Percentiles rank a stretch among this genome's conserved stretches.
These are phyloP conservation scores for Catharus fuscescens DNA, from an alignment of 2,113 vertebrate species.

Conservation along the genomic window DNA sequence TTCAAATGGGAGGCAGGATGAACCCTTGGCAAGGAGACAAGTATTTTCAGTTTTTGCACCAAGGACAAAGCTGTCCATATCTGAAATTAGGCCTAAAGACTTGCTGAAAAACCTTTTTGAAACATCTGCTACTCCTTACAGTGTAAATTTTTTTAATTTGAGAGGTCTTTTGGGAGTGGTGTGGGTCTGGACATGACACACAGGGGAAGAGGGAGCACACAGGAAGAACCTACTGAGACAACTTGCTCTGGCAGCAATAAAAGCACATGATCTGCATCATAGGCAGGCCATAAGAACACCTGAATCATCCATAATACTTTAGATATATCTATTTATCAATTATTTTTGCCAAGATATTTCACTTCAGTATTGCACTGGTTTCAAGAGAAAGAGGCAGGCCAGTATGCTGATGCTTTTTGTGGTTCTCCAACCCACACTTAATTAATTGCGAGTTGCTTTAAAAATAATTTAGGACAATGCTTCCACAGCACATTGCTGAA, in stretches of 20 bases:
- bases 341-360: neutral
- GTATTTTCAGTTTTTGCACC: neutral
- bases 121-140: neutral
- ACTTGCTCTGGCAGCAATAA: neutral
- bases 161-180: neutral
- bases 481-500: constrained; percentile 15
- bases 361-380: neutral
- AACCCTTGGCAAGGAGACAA: neutral
- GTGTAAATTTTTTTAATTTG: neutral
- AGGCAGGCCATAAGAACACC: neutral
- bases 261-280: neutral
- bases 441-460: neutral
- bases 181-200: neutral
- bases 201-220: neutral
- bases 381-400: neutral
- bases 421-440: neutral
- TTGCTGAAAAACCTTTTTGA: neutral
- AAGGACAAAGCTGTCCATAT: neutral
- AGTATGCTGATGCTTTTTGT: neutral
- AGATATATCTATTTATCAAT: neutral
- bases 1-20: neutral
- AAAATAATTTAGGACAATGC: neutral
- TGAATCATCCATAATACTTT: neutral
- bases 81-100: neutral
- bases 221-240: neutral